Evolutionary conservation across 2,888 invertebrate genomes (phyloP), one percentile per base, ranked within the genome.

Genomic region (Octodonta nipae): DNA sequence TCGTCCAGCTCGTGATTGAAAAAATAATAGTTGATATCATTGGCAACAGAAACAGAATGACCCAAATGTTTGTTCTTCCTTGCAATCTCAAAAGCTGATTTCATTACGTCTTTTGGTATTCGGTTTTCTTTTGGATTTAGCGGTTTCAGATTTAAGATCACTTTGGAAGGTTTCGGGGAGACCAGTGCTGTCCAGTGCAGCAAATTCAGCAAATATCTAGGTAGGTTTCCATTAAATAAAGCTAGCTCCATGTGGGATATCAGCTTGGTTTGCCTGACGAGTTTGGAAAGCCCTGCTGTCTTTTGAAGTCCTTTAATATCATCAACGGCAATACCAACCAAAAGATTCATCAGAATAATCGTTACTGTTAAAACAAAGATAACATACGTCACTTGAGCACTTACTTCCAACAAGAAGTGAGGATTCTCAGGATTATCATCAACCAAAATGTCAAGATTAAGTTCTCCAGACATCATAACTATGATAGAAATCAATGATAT

Each of bases 381-480:
- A 3, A 84, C 78, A 52, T 83, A 85, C 1, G 81, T 82, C 30
- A 85, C 72, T 60, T 85, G 83, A 1, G 84, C 83, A 39, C 82
- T 84, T 36, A 84, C 75, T 56, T 82, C 81, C 24, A 85, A 61
- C 10, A 82, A 61, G 41, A 82, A 76, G 0, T 79, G 79, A 1
- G 78, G 78, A 62, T 78, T 78, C 46, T 78, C 77, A 5, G 78
- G 78, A 47, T 78, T 77, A 51, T 80, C 78, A 46, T 80, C 78
- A 28, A 83, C 69, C 28, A 83, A 58, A 35, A 83, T 66, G 52
- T 82, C 81, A 38, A 86, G 66, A 54, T 82, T 82, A 46, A 85
- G 64, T 57, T 86, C 86, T 1, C 86, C 86, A 5, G 84, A 85
- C 84, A 86, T 85, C 85, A 86, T 86, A 1, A 84, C 85, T 31